Evolutionary conservation across 2,797 vertebrate genomes (phyloP).

Genomic region (Hyperoplus immaculatus): DNA sequence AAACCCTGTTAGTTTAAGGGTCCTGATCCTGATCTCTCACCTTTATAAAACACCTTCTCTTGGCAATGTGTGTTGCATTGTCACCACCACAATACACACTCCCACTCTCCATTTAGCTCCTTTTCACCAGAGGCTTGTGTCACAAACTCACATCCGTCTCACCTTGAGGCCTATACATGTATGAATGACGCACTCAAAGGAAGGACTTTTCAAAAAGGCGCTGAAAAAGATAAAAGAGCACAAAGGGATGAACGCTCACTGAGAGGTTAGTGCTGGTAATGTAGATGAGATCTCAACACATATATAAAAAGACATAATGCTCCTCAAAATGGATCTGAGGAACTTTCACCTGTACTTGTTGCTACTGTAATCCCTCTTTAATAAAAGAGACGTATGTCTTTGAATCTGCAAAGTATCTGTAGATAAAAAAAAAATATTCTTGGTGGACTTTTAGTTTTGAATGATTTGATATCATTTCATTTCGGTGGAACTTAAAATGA

Average conservation of each 20-base stretch:
- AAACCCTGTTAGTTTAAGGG: slow-evolving; percentile 16
- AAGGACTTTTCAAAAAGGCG: slow-evolving; percentile 41
- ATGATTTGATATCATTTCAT: slow-evolving; percentile 63
- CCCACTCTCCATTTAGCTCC: slow-evolving; percentile 12
- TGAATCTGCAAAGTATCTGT: slow-evolving; percentile 82
- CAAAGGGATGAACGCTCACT: slow-evolving; percentile 55
- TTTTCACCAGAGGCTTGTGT: slow-evolving; percentile 36
- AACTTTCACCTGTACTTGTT: slow-evolving; percentile 72
- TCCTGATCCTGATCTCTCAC: slow-evolving; percentile 26
- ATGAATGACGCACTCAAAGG: slow-evolving; percentile 39
- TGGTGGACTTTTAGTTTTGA: slow-evolving; percentile 61
- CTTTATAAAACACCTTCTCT: slow-evolving; percentile 17
- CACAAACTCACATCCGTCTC: slow-evolving; percentile 39
- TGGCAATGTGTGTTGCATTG: background rate
- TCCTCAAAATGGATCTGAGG: slow-evolving; percentile 74
- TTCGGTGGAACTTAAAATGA: slow-evolving; percentile 61
- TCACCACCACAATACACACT: background rate
- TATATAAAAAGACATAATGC: slow-evolving; percentile 68
- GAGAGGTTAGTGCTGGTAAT: slow-evolving; percentile 66
- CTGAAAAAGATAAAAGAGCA: slow-evolving; percentile 37
- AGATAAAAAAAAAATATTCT: slow-evolving; percentile 64
- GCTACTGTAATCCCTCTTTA: slow-evolving; percentile 82
- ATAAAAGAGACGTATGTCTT: slow-evolving; percentile 83
- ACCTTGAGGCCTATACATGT: slow-evolving; percentile 42
- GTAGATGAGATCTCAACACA: slow-evolving; percentile 58